A percentile compares a stretch with the other conserved stretches of the same genome.
Evolutionary conservation across 2,113 vertebrate species (phyloP).

Genomic region (Channa argus): DNA sequence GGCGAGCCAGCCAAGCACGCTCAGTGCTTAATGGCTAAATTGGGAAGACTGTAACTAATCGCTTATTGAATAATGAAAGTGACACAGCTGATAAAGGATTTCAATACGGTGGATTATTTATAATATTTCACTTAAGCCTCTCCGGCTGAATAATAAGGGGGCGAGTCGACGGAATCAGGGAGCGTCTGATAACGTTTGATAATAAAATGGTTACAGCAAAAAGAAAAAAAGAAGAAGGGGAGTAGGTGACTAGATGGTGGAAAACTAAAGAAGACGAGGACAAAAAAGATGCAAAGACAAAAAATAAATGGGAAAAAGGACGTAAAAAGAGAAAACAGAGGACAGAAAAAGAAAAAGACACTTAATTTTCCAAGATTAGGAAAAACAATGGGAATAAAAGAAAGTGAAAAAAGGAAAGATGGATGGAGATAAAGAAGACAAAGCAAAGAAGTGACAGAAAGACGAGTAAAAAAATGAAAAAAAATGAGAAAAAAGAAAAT

Average conservation of each 20-base stretch:
- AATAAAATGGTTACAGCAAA: constrained; percentile 3
- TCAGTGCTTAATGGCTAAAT: constrained; percentile 85
- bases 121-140: constrained; percentile 91
- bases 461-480: too few relatives aligned
- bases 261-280: not conserved
- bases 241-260: too few relatives aligned
- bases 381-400: too few relatives aligned
- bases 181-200: constrained; percentile 48
- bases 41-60: constrained; percentile 89
- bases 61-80: constrained; percentile 94
- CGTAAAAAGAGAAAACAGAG: not conserved
- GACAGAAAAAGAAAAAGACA: not conserved
- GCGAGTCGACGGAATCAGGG: constrained; percentile 64
- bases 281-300: fast-evolving
- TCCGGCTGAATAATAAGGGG: constrained; percentile 86
- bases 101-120: constrained; percentile 92
- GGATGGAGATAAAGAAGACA: too few relatives aligned
- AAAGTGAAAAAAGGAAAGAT: too few relatives aligned
- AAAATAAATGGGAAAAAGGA: not conserved
- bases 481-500: too few relatives aligned
- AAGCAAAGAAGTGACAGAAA: too few relatives aligned
- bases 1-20: constrained; percentile 53
- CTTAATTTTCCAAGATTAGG: too few relatives aligned
- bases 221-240: not conserved
- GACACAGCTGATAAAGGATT: constrained; percentile 96